These are phyloP conservation scores for Channallabes apus DNA, from an alignment of 2,797 vertebrate genomes.

Conservation along the genomic window DNA sequence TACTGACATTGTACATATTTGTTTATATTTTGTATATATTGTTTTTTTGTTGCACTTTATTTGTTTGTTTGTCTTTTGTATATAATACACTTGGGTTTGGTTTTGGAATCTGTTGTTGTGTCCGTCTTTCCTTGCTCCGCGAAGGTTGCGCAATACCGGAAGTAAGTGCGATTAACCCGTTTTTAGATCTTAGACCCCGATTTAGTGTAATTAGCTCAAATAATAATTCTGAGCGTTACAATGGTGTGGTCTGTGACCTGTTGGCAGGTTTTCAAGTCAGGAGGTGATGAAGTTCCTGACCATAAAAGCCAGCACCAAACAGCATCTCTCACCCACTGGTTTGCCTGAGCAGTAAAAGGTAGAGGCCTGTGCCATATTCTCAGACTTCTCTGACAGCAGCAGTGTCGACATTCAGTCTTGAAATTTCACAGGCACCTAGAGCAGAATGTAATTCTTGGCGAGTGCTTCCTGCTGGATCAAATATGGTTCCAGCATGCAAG, in stretches of 20 bases:
- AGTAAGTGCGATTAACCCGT: too few relatives aligned
- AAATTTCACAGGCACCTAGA: neutral
- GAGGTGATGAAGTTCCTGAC: neutral
- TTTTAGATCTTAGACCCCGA: too few relatives aligned
- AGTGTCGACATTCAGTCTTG: neutral
- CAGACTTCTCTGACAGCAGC: neutral
- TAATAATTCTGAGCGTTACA: too few relatives aligned
- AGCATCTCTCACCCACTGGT: neutral
- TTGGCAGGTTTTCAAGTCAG: neutral
- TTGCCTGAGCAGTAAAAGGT: neutral
- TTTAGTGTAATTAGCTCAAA: too few relatives aligned
- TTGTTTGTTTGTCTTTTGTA: too few relatives aligned
- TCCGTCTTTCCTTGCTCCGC: too few relatives aligned
- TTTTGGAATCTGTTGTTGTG: too few relatives aligned
- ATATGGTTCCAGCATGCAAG: neutral
- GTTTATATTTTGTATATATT: too few relatives aligned
- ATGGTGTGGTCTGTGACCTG: neutral
- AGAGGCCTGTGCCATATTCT: neutral
- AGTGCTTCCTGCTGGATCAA: neutral
- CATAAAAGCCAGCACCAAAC: neutral
- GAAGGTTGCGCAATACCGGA: too few relatives aligned
- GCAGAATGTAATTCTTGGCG: neutral
- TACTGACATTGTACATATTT: too few relatives aligned
- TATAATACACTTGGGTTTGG: too few relatives aligned
- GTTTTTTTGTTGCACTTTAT: too few relatives aligned